Evolutionary conservation across 2,113 vertebrate species (phyloP).

Genomic region (Circaetus cinerascens): DNA sequence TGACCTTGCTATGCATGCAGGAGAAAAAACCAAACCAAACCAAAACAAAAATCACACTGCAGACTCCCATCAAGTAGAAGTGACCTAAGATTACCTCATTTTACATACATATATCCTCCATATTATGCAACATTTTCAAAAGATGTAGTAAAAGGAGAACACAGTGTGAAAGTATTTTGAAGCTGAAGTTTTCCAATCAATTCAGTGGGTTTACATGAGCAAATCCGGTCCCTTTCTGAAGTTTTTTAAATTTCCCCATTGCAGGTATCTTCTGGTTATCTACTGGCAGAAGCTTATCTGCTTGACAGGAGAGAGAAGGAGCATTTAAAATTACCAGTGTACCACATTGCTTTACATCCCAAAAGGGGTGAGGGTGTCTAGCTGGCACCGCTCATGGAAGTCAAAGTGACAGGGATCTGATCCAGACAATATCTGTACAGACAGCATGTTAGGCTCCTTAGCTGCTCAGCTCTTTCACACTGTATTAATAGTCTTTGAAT

Average conservation of each 20-base stretch:
- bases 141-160: background rate
- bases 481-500: background rate
- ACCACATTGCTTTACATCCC: background rate
- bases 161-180: background rate
- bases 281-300: background rate
- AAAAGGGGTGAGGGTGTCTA: background rate
- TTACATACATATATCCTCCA: background rate
- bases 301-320: background rate
- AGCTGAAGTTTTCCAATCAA: background rate
- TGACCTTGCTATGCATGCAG: background rate
- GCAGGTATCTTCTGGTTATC: background rate
- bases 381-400: background rate
- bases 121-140: background rate
- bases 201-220: background rate
- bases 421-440: background rate
- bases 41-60: background rate
- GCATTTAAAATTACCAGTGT: background rate
- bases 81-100: background rate
- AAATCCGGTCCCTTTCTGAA: background rate
- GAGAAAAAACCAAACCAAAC: too few relatives aligned
- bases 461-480: background rate
- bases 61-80: background rate
- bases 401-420: background rate
- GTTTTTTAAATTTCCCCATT: background rate
- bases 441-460: background rate